These are phyloP conservation scores for Lanius ludovicianus DNA, from an alignment of 2,113 vertebrate species.

Conservation along the genomic window DNA sequence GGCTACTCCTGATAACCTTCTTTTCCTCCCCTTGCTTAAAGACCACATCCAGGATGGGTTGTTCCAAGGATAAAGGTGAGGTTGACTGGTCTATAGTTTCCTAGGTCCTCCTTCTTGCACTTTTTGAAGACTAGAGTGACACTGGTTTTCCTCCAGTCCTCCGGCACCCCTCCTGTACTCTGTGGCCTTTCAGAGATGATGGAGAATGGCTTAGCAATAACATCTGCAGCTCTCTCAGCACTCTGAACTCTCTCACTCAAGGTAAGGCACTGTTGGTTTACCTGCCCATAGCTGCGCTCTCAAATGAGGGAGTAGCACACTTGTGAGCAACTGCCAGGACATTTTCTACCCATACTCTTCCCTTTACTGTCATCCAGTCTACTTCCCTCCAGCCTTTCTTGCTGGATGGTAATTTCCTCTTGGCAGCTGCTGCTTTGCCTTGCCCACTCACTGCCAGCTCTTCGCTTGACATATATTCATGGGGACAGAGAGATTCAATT, in stretches of 20 bases:
- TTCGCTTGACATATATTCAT: background rate
- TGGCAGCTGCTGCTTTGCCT: background rate
- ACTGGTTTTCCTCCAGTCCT: background rate
- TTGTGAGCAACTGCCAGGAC: rapidly evolving
- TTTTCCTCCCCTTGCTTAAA: background rate
- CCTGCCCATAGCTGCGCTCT: rapidly evolving
- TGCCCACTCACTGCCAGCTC: background rate
- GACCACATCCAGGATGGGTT: background rate
- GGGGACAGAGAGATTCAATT: background rate
- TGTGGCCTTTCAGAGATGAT: background rate
- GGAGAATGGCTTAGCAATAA: background rate
- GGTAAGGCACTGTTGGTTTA: background rate
- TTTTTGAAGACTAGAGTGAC: background rate
- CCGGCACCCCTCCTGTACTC: background rate
- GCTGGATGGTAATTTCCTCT: background rate
- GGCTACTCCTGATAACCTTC: background rate
- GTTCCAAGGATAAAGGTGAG: background rate
- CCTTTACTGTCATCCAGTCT: background rate
- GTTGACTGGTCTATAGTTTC: background rate
- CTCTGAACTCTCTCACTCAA: background rate
- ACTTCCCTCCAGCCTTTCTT: background rate
- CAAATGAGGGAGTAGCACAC: background rate
- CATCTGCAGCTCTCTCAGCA: background rate
- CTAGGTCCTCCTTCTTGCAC: background rate
- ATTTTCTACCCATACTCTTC: background rate